Evolutionary conservation across 1,140 invertebrate species (phyloP).

Genomic region (Carposina sasakii): DNA sequence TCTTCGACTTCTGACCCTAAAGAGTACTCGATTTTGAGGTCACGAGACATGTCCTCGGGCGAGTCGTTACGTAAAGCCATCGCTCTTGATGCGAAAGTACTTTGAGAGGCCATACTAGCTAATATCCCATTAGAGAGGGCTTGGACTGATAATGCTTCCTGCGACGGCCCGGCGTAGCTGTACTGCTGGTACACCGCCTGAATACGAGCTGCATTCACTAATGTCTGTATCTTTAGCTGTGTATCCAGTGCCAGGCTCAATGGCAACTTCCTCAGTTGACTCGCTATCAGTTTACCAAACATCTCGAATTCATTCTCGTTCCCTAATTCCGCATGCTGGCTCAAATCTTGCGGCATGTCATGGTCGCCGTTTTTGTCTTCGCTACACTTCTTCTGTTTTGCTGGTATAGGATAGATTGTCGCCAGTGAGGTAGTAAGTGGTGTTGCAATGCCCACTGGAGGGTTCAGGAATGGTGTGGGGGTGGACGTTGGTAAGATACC

Average conservation of each 20-base stretch:
- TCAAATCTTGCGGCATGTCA: constrained; percentile 58
- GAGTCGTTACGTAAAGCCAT: constrained; percentile 52
- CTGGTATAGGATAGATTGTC: constrained; percentile 56
- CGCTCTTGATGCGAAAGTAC: constrained; percentile 40
- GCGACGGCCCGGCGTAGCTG: constrained; percentile 60
- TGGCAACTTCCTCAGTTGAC: constrained; percentile 60
- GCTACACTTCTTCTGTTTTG: constrained; percentile 57
- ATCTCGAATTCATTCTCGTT: constrained; percentile 68
- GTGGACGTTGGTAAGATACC: constrained; percentile 52
- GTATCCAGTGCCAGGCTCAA: constrained; percentile 62
- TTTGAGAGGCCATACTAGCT: constrained; percentile 57
- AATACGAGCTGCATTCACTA: constrained; percentile 64
- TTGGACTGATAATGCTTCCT: constrained; percentile 59
- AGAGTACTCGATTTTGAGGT: constrained; percentile 52
- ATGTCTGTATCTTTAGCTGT: constrained; percentile 63
- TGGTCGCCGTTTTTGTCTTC: constrained; percentile 45
- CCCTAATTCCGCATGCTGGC: constrained; percentile 58
- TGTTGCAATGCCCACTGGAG: constrained; percentile 59
- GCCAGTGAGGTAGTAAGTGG: constrained; percentile 57
- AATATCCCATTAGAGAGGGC: constrained; percentile 62
- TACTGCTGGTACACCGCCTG: constrained; percentile 66
- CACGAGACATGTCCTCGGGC: constrained; percentile 50
- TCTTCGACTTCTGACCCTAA: constrained; percentile 55
- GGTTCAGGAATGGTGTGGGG: constrained; percentile 52
- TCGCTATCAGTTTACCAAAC: constrained; percentile 66